phyloP scores from a whole-genome alignment of 2,888 invertebrate species.

The Archips xylosteana region DNA sequence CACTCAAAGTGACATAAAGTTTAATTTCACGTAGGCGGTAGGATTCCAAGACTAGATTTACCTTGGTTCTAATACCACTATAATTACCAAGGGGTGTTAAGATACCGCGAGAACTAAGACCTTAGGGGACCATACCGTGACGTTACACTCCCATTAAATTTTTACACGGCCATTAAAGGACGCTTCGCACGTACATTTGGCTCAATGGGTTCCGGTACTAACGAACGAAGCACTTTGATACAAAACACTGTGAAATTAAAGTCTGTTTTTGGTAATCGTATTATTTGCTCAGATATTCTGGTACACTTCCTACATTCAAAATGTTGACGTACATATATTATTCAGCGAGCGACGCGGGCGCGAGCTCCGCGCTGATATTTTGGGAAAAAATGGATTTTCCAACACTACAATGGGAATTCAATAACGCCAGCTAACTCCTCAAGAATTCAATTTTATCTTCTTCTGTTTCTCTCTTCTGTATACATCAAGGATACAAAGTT shows the following conservation, averaged over 20 bases:
- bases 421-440: too few relatives aligned
- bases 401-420: background rate
- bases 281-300: constrained; percentile 10
- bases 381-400: background rate
- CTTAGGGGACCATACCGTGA: background rate
- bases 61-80: too few relatives aligned
- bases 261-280: background rate
- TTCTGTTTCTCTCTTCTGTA: too few relatives aligned
- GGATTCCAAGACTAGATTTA: too few relatives aligned
- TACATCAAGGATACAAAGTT: too few relatives aligned
- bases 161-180: background rate
- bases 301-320: constrained; percentile 1
- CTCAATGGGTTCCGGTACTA: background rate
- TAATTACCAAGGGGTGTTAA: background rate
- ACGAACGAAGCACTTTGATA: background rate
- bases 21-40: too few relatives aligned
- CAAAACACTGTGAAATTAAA: background rate
- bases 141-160: background rate
- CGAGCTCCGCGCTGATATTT: background rate
- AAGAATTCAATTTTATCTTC: too few relatives aligned
- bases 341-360: background rate
- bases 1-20: too few relatives aligned
- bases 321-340: constrained; percentile 20
- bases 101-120: background rate
- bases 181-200: background rate